These are phyloP conservation scores for Dermolepida albohirtum DNA, from an alignment of 2,888 invertebrate species.

Conservation along the genomic window DNA sequence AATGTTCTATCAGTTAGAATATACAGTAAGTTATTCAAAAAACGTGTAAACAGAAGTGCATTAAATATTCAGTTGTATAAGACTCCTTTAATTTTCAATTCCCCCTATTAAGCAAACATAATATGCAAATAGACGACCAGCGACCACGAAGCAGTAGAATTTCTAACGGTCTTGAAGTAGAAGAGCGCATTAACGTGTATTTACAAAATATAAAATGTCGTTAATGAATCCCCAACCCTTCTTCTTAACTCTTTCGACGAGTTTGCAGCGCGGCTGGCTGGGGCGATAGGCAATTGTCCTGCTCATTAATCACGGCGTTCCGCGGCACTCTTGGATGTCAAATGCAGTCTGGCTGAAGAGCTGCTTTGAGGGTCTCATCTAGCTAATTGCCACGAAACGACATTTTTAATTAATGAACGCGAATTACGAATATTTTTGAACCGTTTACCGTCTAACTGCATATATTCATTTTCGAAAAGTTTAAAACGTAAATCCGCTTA, in stretches of 20 bases:
- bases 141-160: constrained; percentile 8
- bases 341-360: constrained; percentile 65
- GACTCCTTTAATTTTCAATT: too few relatives aligned
- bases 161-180: constrained; percentile 32
- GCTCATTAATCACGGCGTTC: constrained; percentile 65
- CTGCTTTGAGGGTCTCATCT: constrained; percentile 65
- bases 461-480: too few relatives aligned
- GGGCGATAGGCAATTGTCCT: constrained; percentile 64
- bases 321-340: constrained; percentile 65
- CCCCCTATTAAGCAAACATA: constrained; percentile 4
- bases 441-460: too few relatives aligned
- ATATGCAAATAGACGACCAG: constrained; percentile 5
- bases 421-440: constrained; percentile 46
- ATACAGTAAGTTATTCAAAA: too few relatives aligned
- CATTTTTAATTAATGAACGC: constrained; percentile 65
- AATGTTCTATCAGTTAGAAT: too few relatives aligned
- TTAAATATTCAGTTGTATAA: too few relatives aligned
- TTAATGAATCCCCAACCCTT: constrained; percentile 60
- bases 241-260: constrained; percentile 56
- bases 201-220: constrained; percentile 62
- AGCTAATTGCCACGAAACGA: constrained; percentile 66
- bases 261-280: constrained; percentile 46
- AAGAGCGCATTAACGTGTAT: constrained; percentile 53
- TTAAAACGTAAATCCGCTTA: too few relatives aligned
- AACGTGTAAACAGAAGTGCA: too few relatives aligned